Conservation (phyloP, 1,140 invertebrate species). For the Pomacea maculata region DNA sequence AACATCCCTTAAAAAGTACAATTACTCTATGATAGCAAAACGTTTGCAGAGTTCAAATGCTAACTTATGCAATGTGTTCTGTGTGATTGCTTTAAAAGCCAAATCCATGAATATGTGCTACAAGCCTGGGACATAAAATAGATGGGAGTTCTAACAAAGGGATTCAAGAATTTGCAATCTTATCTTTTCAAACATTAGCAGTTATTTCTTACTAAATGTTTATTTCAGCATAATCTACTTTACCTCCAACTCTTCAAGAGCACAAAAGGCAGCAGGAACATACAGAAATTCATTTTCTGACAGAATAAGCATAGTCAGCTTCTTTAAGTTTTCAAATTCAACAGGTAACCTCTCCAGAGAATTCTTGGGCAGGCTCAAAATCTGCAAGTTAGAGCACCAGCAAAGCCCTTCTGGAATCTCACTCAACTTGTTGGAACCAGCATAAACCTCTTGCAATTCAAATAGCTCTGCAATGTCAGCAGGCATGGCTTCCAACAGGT, state of each 20-base stretch:
- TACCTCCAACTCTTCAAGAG: conserved; percentile 41
- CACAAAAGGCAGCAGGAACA: conserved; percentile 45
- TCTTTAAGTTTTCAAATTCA: conserved; percentile 52
- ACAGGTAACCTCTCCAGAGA: conserved; percentile 47
- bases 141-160: too few relatives aligned
- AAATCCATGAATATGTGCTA: too few relatives aligned
- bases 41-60: too few relatives aligned
- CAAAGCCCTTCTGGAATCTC: conserved; percentile 56
- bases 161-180: too few relatives aligned
- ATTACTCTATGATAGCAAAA: too few relatives aligned
- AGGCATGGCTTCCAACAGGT: conserved; percentile 47
- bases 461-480: conserved; percentile 54
- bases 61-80: too few relatives aligned
- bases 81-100: too few relatives aligned
- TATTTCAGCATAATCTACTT: background rate
- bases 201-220: too few relatives aligned
- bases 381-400: conserved; percentile 55
- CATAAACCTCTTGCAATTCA: conserved; percentile 54
- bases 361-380: conserved; percentile 53
- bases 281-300: conserved; percentile 47
- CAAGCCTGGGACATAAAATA: too few relatives aligned
- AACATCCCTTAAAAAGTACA: too few relatives aligned
- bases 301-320: conserved; percentile 46
- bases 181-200: too few relatives aligned
- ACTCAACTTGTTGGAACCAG: conserved; percentile 54